Evolutionary conservation across 2,888 invertebrate genomes (phyloP), one percentile per base, ranked within the genome.

Genomic region (Metellina segmentata): DNA sequence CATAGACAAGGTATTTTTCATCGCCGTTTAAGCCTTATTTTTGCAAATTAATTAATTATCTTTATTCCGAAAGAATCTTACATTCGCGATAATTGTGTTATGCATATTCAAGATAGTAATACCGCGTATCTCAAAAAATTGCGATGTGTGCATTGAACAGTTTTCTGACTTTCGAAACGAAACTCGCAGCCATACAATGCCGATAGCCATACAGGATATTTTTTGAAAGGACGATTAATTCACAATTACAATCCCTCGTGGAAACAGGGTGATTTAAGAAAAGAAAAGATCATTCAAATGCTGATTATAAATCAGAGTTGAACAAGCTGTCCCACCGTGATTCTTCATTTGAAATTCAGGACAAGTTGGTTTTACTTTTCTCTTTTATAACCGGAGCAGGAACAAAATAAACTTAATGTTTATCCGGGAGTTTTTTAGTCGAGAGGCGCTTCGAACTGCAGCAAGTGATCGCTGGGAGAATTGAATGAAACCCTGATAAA

Each of bases 291-390:
- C 85, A 69, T 86, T 78, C 78, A 78, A 86, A 69, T 49, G 70
- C 77, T 83, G 81, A 88, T 88, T 81, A 81, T 88, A 81, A 81
- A 88, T 81, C 71, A 72, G 72, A 88, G 52, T 61, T 48, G 81
- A 75, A 53, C 52, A 85, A 34, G 88, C 34, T 71, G 77, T 20
- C 70, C 34, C 79, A 79, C 19, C 81, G 81, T 81, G 88, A 88
- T 81, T 81, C 81, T 49, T 90, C 85, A 85, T 90, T 90, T 85
- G 81, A 85, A 90, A 90, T 85, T 85, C 85, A 90, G 61, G 85
- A 75, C 85, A 85, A 19, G 53, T 88, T 79, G 70, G 61, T 70
- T 70, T 72, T 53, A 34, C 34, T 34, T 34, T 34, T 2, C 4
- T 34, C 74, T 52, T 51, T 49, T 83, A 61, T 72, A 11, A 75